Evolutionary conservation across 2,888 invertebrate genomes (phyloP).

Genomic region (Halictus ligatus): DNA sequence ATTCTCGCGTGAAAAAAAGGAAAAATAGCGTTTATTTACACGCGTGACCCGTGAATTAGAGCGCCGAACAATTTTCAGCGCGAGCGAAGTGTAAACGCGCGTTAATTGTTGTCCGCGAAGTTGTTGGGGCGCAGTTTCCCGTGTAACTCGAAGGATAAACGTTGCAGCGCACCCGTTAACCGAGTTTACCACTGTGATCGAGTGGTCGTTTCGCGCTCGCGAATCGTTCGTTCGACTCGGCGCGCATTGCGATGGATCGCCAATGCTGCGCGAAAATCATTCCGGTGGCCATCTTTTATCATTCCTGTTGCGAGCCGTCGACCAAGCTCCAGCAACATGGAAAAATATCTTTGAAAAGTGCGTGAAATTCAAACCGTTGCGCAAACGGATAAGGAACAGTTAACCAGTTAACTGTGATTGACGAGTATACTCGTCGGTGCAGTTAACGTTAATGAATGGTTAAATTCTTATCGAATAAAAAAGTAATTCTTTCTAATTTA

Average conservation of each 20-base stretch:
- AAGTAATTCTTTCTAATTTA: too few species aligned
- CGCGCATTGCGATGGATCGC: neutral
- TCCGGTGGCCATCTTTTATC: neutral
- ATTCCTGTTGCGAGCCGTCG: neutral
- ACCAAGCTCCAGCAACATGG: too few species aligned
- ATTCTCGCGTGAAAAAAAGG: neutral
- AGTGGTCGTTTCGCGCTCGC: neutral
- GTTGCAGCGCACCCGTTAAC: neutral
- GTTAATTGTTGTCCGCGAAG: conserved; percentile 13
- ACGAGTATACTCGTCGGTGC: too few species aligned
- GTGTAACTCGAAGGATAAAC: conserved; percentile 12
- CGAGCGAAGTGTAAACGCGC: neutral
- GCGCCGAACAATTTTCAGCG: neutral
- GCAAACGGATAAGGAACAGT: too few species aligned
- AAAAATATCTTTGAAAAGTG: neutral
- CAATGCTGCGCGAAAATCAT: neutral
- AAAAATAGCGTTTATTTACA: neutral
- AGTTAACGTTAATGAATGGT: too few species aligned
- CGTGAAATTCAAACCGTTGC: neutral
- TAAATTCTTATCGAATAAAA: too few species aligned
- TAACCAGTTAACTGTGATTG: too few species aligned
- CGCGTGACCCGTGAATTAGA: neutral
- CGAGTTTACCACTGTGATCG: conserved; percentile 11
- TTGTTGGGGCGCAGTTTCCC: neutral
- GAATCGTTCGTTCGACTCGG: conserved; percentile 2